Conservation (phyloP, 2,113 vertebrate genomes). For the Columbina picui region DNA sequence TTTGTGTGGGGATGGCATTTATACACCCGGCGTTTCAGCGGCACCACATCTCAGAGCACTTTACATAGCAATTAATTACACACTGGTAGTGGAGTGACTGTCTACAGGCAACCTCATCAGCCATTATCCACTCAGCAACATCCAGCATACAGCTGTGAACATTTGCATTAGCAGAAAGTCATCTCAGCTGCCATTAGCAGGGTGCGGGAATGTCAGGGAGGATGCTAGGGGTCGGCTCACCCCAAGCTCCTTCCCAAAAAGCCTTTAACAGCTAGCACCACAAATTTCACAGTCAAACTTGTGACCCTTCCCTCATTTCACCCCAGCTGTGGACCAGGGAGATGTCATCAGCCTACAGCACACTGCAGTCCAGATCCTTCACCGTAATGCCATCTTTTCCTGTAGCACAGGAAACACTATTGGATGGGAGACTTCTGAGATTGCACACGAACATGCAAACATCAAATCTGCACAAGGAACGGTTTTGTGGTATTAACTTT, state of each 20-base stretch:
- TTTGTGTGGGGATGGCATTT: conserved; percentile 66
- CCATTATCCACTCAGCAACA: conserved; percentile 68
- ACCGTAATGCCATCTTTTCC: background rate
- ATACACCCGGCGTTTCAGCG: conserved; percentile 6
- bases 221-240: background rate
- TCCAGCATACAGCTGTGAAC: conserved; percentile 49
- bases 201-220: background rate
- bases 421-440: background rate
- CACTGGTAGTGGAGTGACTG: conserved; percentile 58
- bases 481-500: background rate
- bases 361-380: background rate
- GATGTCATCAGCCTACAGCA: background rate
- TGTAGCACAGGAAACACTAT: background rate
- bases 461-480: background rate
- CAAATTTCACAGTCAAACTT: background rate
- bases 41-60: conserved; percentile 51
- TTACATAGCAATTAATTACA: conserved; percentile 72
- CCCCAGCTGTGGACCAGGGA: background rate
- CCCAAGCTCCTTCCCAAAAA: background rate
- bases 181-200: conserved; percentile 12
- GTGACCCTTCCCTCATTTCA: background rate
- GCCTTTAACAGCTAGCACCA: background rate
- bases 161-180: conserved; percentile 51
- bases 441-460: accelerated
- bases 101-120: conserved; percentile 65